Evolutionary conservation across 2,113 vertebrate species (phyloP).

Genomic region (Elachura formosa): DNA sequence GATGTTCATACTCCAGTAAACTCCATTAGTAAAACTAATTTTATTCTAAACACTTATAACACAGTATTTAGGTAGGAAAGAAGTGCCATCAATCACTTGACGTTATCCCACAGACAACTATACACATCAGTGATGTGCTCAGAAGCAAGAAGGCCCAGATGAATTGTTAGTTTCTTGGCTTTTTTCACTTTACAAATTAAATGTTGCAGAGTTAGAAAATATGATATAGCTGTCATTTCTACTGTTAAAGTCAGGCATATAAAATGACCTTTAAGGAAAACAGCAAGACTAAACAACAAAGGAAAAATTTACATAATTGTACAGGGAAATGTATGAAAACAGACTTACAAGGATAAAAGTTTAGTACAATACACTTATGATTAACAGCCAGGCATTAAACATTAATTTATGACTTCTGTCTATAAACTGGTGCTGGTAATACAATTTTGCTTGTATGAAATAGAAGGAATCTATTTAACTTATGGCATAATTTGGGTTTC

Average conservation of each 20-base stretch:
- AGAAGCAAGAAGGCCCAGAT: not conserved
- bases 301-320: not conserved
- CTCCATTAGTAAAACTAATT: constrained; percentile 15
- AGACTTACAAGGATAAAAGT: not conserved
- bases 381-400: not conserved
- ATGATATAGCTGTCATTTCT: not conserved
- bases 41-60: constrained; percentile 20
- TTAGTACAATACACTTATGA: not conserved
- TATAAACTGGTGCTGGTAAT: not conserved
- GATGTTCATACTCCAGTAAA: not conserved
- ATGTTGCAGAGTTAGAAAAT: not conserved
- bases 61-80: not conserved
- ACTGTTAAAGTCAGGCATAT: not conserved
- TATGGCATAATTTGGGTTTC: not conserved
- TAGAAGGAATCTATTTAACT: not conserved
- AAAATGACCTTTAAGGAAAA: not conserved
- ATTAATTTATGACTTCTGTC: not conserved
- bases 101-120: constrained; percentile 19
- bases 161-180: not conserved
- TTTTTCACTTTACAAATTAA: not conserved
- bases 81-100: constrained; percentile 14
- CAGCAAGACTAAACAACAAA: not conserved
- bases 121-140: not conserved
- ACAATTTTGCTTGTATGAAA: not conserved
- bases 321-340: not conserved